Evolutionary conservation across 2,113 vertebrate species (phyloP), one percentile per base, ranked within the genome.

Genomic region (Cygnus atratus): DNA sequence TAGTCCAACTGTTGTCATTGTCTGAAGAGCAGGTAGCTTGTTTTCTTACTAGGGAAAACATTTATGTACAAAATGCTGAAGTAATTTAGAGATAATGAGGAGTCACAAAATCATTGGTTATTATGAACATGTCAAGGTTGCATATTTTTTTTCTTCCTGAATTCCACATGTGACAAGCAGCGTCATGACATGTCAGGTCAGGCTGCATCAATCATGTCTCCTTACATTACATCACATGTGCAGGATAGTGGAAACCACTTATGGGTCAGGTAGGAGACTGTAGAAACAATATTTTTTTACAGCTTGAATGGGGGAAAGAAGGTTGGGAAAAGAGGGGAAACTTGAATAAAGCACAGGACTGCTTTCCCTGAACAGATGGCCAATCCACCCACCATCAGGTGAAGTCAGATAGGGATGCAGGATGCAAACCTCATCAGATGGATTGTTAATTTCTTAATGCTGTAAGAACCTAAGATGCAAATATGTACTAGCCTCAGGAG

Each of bases 181-280:
- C 58, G 2, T 95, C 92, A 87, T 75, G 96, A 94, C 80, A 19
- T 92, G 88, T 89, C 92, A 85, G 95, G 86, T 94, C 95, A 95
- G 96, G 80, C 95, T 96, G 96, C 95, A 90, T 96, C 95, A 68
- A 91, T 94, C 96, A 91, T 3, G 88, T 91, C 96, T 2, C 52
- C 58, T 58, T 59, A 9, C 21, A 92, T 91, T 72, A 79, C 66
- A 79, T 93, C 94, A 76, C 4, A 0, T 29, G 95, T 84, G 93
- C 77, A 8, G 86, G 90, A 3, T 21, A 74, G 18, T 93, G 93
- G 86, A 91, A 96, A 92, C 48, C 80, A 75, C 84, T 55, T 9
- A 17, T 17, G 88, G 95, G 19, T 54, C 80, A 76, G 73, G 9
- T 54, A 62, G 90, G 72, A 92, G 83, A 25, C 18, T 33, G 28